These are phyloP conservation scores for Micoletzkya japonica DNA, from an alignment of 2,888 invertebrate species.

Conservation along the genomic window DNA sequence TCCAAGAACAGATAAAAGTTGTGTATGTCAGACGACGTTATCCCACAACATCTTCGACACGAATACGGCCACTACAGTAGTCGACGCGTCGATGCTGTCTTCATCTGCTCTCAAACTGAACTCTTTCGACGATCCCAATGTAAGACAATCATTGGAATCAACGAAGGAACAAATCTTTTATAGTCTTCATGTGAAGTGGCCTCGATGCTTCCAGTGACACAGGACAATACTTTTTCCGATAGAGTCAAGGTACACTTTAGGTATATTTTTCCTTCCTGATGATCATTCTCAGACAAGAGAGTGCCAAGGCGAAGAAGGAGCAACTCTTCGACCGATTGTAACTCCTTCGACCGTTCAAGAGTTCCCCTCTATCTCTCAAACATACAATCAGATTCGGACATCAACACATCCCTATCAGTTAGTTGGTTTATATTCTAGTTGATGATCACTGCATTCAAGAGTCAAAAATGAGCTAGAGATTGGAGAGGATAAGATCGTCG, in stretches of 20 bases:
- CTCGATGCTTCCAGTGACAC: not conserved
- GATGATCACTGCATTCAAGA: not conserved
- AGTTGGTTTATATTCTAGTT: not conserved
- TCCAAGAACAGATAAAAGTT: too few species aligned
- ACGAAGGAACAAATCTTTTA: not conserved
- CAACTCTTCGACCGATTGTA: not conserved
- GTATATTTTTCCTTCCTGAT: not conserved
- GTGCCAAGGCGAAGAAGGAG: not conserved
- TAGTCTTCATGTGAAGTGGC: conserved; percentile 21
- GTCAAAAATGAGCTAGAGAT: conserved; percentile 16
- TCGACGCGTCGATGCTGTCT: not conserved
- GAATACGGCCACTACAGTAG: conserved; percentile 6
- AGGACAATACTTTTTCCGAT: not conserved
- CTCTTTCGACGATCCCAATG: conserved; percentile 1
- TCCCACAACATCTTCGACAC: conserved; percentile 4
- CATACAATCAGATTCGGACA: conserved; percentile 22
- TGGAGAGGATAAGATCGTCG: conserved; percentile 1
- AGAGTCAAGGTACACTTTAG: not conserved
- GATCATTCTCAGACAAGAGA: not conserved
- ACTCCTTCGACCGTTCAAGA: not conserved
- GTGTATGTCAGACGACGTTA: not conserved
- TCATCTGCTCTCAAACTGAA: not conserved
- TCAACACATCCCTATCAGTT: not conserved
- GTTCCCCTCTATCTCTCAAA: conserved; percentile 16
- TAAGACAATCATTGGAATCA: not conserved